Base-by-base conservation (phyloP, 2,113 vertebrate genomes). In the Cyanoramphus novaezelandiae region DNA sequence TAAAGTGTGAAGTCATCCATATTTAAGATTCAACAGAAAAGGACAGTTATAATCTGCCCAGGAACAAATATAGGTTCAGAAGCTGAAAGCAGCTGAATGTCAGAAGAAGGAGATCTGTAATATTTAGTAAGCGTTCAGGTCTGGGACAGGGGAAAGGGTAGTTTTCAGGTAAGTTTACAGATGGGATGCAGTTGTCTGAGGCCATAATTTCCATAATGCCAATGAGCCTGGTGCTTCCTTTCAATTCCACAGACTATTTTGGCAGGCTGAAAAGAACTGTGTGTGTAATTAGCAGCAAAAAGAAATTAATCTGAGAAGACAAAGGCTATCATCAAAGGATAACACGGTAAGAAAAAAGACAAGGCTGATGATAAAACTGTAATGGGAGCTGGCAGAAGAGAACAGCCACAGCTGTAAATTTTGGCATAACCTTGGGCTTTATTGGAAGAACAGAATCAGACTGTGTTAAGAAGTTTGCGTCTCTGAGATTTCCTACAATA, bases 1-100 rank as follows among this genome's bases (percentile, higher is more conserved):
- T 90, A 91, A 93, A 91, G 97, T 82, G 59, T 90, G 89, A 93
- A 97, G 60, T 91, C 88, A 94, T 94, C 64, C 80, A 80, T 95
- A 91, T 93, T 93, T 71, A 93, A 96, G 80, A 86, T 90, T 89
- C 83, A 93, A 91, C 62, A 84, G 85, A 81, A 94, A 94, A 76
- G 46, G 82, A 84, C 55, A 69, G 72, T 64, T 89, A 52, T 55
- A 95, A 93, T 88, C 76, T 86, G 20, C 47, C 20, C 39, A 91
- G 79, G 69, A 75, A 64, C 72, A 82, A 95, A 93, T 57, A 89
- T 20, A 72, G 6, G 3, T 74, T 87, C 44, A 64, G 72, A 93
- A 71, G 4, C 9, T 82, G 68, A 57, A 93, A 82, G 43, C 63
- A 88, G 43, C 77, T 91, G 65, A 92, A 84, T 86, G 71, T 83